Base-by-base conservation (phyloP, 1,140 invertebrate genomes). In the Globodera rostochiensis region DNA sequence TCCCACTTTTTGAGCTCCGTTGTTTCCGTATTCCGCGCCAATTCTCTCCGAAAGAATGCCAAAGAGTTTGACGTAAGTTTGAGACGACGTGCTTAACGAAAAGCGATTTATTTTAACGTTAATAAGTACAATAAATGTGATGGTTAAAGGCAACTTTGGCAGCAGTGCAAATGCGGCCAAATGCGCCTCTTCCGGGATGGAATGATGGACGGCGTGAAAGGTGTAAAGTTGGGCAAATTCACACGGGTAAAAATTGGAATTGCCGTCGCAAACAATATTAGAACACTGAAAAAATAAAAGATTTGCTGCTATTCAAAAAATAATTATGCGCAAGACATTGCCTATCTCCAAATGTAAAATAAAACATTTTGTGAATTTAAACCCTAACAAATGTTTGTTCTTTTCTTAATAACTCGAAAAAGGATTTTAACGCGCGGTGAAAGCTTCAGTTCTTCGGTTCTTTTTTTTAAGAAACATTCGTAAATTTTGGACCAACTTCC, bases 161-260 rank as follows among this genome's bases (percentile, higher is more conserved):
- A 77, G 9, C 25, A 77, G 75, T 4, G 75, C 75, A 64, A 77
- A 77, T 49, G 50, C 75, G 47, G 57, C 60, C 49, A 77, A 67
- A 64, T 77, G 75, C 15, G 75, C 75, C 47, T 77, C 75, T 64
- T 77, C 75, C n/a, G 75, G 75, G 46, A 77, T 19, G 6, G 75
- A 77, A 64, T 53, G 75, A 64, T 77, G 75, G 47, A 77, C 75
- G 67, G 75, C 75, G 67, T 77, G 75, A 6, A 77, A 77, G 8
- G 75, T 77, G 67, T 77, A 77, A 36, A 77, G 50, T n/a, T 77
- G 75, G 7, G 75, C 50, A 8, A 77, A 77, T 25, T 57, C 75
- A 11, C n/a, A 7, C 8, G 75, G 75, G 15, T 77, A 77, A n/a
- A 77, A 77, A 67, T 57, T 77, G 11, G 75, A 77, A 77, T 77